Base-by-base conservation (phyloP, 1,140 invertebrate genomes). In the Hylaeus volcanicus region DNA sequence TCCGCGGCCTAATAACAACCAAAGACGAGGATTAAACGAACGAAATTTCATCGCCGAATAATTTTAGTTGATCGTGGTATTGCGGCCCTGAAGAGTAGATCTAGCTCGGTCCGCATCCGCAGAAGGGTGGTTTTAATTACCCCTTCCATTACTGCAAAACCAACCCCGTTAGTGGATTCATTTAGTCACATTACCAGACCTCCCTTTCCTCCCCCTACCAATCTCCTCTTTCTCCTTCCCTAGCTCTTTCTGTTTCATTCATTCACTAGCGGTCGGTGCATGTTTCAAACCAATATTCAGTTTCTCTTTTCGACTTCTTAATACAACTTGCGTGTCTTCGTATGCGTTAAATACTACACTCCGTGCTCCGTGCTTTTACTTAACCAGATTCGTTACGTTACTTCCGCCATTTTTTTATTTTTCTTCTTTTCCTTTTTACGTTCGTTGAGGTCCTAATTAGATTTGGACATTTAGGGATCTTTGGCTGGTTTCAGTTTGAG, bases 121-220 rank as follows among this genome's bases (percentile, higher is more conserved):
- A 81, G 79, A 82, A 87, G 88, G 88, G 87, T 89, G 88, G 87
- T 90, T 90, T 90, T 90, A 90, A 90, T 89, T 89, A 90, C 87
- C 84, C 87, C 88, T 86, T 89, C 87, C 88, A 89, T 88, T 88
- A 86, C 81, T 72, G 85, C 74, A 85, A 84, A 84, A 89, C 88
- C 89, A 90, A 89, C 88, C 86, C 89, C 89, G 89, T 90, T 90
- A 90, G 83, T 85, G 88, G 88, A 90, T 90, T 90, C 88, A 89
- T 90, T 90, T 90, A 90, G 89, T 90, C 85, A 86, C 87, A 88
- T 88, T 88, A 84, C 82, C 73, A 81, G 69, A 81, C 69, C 68
- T 56, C 65, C 71, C 65, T 45, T 58, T 58, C 71, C 81, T 73
- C 71, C 41, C 63, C 53, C 81, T 74, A 15, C 55, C 66, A 56